Evolutionary conservation across 2,797 vertebrate species (phyloP).

Genomic region (Pteronotus mesoamericanus): DNA sequence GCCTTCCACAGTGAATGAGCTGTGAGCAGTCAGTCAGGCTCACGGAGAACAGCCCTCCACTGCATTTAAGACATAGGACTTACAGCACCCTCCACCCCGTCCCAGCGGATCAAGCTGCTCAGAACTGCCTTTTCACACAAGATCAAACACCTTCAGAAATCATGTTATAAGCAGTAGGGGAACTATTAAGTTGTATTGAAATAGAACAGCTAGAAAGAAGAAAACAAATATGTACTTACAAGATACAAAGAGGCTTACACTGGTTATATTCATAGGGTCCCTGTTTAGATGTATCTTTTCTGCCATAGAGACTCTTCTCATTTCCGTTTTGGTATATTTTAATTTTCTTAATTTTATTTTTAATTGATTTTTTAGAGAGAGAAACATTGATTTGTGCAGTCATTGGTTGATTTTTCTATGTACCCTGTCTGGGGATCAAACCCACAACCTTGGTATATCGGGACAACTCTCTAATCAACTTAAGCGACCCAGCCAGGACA

Average conservation of each 20-base stretch:
- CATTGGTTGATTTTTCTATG: background rate
- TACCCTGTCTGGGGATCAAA: background rate
- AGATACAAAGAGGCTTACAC: background rate
- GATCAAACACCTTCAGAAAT: slow-evolving; percentile 25
- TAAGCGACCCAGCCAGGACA: background rate
- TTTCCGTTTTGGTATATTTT: background rate
- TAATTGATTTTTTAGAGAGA: background rate
- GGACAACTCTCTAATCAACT: background rate
- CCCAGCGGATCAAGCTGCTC: slow-evolving; percentile 1
- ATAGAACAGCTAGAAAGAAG: slow-evolving; percentile 32
- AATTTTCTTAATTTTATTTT: background rate
- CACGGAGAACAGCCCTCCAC: background rate
- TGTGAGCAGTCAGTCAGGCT: background rate
- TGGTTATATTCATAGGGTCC: background rate
- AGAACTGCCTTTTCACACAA: slow-evolving; percentile 11
- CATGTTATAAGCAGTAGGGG: background rate
- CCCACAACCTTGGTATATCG: background rate
- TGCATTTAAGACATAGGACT: slow-evolving; percentile 16
- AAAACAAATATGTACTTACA: slow-evolving; percentile 11
- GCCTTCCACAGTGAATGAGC: background rate
- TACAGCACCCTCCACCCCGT: too few species aligned
- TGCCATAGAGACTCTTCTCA: background rate
- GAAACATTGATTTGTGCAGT: background rate
- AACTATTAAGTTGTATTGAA: slow-evolving; percentile 22
- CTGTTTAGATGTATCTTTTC: background rate